These are phyloP conservation scores for Lasioglossum vierecki DNA, from an alignment of 2,888 invertebrate genomes.

Conservation along the genomic window DNA sequence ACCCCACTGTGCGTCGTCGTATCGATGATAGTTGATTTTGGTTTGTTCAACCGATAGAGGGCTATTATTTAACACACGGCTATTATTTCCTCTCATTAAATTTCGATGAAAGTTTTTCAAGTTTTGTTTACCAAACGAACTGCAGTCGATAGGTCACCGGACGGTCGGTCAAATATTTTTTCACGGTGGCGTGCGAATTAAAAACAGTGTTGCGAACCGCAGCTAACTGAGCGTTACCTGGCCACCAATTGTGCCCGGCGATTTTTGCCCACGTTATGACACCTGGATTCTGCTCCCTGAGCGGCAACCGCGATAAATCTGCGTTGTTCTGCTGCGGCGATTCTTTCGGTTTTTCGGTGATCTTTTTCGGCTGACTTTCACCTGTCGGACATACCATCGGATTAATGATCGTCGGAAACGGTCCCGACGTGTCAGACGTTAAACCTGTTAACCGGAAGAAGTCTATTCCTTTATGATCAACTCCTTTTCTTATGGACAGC, in stretches of 20 bases:
- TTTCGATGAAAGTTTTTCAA: not conserved
- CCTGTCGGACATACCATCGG: constrained; percentile 24
- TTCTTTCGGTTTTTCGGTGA: constrained; percentile 51
- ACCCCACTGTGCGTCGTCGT: not conserved
- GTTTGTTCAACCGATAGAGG: not conserved
- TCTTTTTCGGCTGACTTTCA: constrained; percentile 43
- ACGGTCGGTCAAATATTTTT: not conserved
- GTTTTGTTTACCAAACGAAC: not conserved
- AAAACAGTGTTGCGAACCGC: not conserved
- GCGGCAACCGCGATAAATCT: constrained; percentile 66
- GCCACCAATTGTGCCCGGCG: constrained; percentile 79
- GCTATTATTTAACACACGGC: not conserved
- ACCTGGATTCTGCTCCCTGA: constrained; percentile 77
- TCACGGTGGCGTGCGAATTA: not conserved
- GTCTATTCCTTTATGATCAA: not conserved
- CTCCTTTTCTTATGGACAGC: not conserved
- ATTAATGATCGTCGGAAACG: not conserved
- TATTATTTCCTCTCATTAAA: not conserved
- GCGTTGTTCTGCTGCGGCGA: constrained; percentile 19
- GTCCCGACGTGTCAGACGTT: not conserved
- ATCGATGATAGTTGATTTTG: not conserved
- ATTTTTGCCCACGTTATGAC: constrained; percentile 80
- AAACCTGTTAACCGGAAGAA: no score
- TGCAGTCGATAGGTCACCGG: not conserved
- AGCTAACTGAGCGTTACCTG: constrained; percentile 67